phyloP scores from a whole-genome alignment of 2,888 invertebrate genomes.

The Ischnus inquisitorius region DNA sequence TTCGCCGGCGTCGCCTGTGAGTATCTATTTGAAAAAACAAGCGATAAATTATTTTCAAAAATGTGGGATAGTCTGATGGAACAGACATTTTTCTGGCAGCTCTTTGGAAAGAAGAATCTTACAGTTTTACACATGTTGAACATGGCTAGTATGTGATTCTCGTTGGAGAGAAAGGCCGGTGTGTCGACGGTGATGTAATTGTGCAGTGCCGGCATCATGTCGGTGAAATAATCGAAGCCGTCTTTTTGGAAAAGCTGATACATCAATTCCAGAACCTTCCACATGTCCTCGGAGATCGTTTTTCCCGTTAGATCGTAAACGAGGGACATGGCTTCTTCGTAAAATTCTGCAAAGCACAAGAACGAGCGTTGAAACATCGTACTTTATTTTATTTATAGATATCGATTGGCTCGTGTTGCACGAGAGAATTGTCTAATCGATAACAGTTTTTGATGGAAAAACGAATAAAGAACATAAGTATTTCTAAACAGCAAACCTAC shows the following conservation, averaged over 20 bases:
- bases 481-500: constrained; percentile 84
- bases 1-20: constrained; percentile 92
- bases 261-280: constrained; percentile 96
- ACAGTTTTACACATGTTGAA: constrained; percentile 98
- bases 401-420: background rate
- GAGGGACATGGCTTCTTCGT: constrained; percentile 97
- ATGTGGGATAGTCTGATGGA: constrained; percentile 16
- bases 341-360: constrained; percentile 92
- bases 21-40: constrained; percentile 85
- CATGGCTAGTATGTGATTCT: constrained; percentile 95
- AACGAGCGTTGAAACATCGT: constrained; percentile 2
- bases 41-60: background rate
- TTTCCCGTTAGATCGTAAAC: constrained; percentile 96
- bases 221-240: constrained; percentile 97
- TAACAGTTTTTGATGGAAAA: constrained; percentile 13
- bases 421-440: background rate
- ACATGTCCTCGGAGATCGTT: constrained; percentile 96
- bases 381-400: background rate
- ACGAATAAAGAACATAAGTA: background rate
- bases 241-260: constrained; percentile 97
- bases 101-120: constrained; percentile 78
- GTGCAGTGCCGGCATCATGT: constrained; percentile 99
- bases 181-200: constrained; percentile 99
- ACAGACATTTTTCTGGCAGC: constrained; percentile 4
- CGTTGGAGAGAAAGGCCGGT: constrained; percentile 95